Base-by-base conservation (phyloP, 1,140 invertebrate genomes). In the Cotesia glomerata region DNA sequence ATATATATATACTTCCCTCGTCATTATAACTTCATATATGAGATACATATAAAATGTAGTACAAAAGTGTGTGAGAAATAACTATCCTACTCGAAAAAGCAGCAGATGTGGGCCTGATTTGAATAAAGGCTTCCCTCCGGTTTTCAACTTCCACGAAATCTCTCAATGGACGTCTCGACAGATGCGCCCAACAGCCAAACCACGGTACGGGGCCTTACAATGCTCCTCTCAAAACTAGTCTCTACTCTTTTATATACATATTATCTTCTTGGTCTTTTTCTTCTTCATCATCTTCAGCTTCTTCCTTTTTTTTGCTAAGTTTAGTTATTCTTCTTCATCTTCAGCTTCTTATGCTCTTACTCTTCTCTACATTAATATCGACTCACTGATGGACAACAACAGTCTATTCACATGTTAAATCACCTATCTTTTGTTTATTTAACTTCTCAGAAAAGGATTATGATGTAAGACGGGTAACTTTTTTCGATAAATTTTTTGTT, bases 31-130 rank as follows among this genome's bases (percentile, higher is more conserved):
- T 58, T 9, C n/a, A 26, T 58, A 18, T 58, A 45, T 26, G 4
- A 4, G 5, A 26, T 26, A 18, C 9, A 58, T 58, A 9, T 14
- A 13, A 54, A 34, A 39, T 66, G 51, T 39, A 56, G 26, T 36
- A 69, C 5, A 36, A 54, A 68, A 34, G 52, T 52, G 49, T 68
- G 49, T 14, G 45, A 71, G 58, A 59, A 59, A 58, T 51, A 64
- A 65, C 16, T 70, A 56, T 69, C 54, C 36, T 45, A 51, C 39
- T 59, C 45, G 7, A 3, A 26, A 26, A n/a, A 56, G 32, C 14
- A 72, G 70, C 70, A 72, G 70, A 72, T 72, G 70, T 64, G 49
- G 54, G 63, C 63, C 61, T 72, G 63, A 72, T 72, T 72, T 72
- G 70, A 72, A 72, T 72, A 66, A 72, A 72, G 52, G 35, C 70